Conservation (phyloP, 2,888 invertebrate species). For the Eulithis prunata region DNA sequence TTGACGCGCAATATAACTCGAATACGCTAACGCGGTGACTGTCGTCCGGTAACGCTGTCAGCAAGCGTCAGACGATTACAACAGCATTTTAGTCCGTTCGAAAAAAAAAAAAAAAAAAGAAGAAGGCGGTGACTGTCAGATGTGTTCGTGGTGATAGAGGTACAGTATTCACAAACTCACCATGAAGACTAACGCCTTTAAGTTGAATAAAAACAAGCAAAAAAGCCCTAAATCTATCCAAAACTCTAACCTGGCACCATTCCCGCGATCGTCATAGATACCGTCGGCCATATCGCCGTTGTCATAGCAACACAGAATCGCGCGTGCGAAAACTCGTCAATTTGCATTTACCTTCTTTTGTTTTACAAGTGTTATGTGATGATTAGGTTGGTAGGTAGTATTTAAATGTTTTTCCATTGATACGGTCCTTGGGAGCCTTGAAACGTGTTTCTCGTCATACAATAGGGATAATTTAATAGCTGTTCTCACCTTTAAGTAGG, state of each 20-base stretch:
- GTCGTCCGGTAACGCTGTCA: too few relatives aligned
- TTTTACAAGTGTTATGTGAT: constrained; percentile 13
- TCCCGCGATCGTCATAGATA: constrained; percentile 17
- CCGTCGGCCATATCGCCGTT: constrained; percentile 45
- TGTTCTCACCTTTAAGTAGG: too few relatives aligned
- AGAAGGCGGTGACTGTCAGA: too few relatives aligned
- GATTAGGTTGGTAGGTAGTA: constrained; percentile 8
- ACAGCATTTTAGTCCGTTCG: too few relatives aligned
- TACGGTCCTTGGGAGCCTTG: neutral
- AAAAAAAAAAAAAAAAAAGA: too few relatives aligned
- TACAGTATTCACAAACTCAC: too few relatives aligned
- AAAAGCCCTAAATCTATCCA: constrained; percentile 10
- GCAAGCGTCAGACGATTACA: too few relatives aligned
- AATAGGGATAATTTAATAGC: too few relatives aligned
- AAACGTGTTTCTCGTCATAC: neutral
- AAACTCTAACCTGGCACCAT: constrained; percentile 13
- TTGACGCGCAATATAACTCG: too few relatives aligned
- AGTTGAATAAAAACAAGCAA: neutral
- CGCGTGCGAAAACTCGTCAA: constrained; percentile 41
- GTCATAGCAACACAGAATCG: constrained; percentile 46
- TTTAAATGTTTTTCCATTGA: too few relatives aligned
- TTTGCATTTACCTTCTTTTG: constrained; percentile 41
- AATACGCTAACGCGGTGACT: too few relatives aligned
- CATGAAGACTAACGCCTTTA: neutral
- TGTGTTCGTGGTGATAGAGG: too few relatives aligned